Evolutionary conservation across 2,888 invertebrate genomes (phyloP).

Genomic region (Parthenolecanium corni): DNA sequence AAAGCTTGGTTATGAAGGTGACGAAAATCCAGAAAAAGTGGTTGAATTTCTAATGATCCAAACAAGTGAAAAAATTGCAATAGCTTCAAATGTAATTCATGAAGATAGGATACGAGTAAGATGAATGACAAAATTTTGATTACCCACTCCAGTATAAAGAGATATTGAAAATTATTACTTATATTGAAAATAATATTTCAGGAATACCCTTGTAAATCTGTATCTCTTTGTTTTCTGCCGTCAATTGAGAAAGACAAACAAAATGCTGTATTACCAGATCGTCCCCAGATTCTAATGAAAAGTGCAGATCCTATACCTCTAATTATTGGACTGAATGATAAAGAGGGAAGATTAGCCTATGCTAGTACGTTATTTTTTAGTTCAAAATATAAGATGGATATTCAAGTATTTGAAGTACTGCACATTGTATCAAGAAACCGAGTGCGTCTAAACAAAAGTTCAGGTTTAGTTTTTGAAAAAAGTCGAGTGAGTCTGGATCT

Average conservation of each 20-base stretch:
- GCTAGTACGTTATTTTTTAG: background rate
- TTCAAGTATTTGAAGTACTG: no score
- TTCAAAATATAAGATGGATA: no score
- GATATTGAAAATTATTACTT: no score
- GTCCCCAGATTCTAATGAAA: conserved; percentile 44
- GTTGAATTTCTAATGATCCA: conserved; percentile 31
- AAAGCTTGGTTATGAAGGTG: conserved; percentile 30
- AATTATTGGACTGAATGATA: conserved; percentile 59
- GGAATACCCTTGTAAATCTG: conserved; percentile 4
- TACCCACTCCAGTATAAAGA: no score
- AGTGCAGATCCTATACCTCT: conserved; percentile 49
- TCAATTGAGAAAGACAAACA: conserved; percentile 29
- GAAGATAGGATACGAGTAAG: background rate
- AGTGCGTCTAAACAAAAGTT: no score
- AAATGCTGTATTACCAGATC: conserved; percentile 48
- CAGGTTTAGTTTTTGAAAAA: no score
- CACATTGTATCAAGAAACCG: no score
- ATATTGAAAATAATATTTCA: background rate
- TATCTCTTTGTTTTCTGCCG: conserved; percentile 30
- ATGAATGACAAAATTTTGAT: background rate
- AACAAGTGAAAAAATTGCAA: conserved; percentile 30
- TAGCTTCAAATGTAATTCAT: background rate
- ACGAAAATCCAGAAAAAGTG: conserved; percentile 27
- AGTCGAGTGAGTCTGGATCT: no score
- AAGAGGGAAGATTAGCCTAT: conserved; percentile 55